These are phyloP conservation scores for Standfussiana lucernea DNA, from an alignment of 2,888 invertebrate species.

Conservation along the genomic window DNA sequence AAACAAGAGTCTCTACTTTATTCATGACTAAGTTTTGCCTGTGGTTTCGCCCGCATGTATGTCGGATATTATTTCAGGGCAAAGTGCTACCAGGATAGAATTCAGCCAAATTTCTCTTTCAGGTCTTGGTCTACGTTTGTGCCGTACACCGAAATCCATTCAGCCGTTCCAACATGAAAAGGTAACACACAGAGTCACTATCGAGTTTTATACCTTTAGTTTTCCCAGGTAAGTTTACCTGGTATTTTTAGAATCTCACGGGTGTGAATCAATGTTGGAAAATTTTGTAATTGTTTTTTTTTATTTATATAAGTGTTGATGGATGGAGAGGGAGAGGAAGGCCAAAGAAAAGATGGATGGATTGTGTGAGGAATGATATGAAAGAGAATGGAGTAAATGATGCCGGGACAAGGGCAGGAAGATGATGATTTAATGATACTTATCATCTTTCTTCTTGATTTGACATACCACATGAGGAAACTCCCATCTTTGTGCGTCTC, in stretches of 20 bases:
- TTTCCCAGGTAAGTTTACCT: neutral
- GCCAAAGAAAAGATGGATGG: too few species aligned
- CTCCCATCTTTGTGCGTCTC: slow-evolving; percentile 51
- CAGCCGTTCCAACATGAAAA: neutral
- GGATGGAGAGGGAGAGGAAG: too few species aligned
- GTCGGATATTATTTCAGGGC: neutral
- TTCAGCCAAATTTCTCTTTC: neutral
- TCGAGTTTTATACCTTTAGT: neutral
- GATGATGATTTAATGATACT: neutral
- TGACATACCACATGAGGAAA: slow-evolving; percentile 61
- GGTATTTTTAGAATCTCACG: neutral
- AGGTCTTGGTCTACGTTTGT: neutral
- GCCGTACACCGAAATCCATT: neutral
- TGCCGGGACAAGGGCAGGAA: too few species aligned
- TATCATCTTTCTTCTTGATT: neutral
- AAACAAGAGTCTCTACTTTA: too few species aligned
- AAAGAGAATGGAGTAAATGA: too few species aligned
- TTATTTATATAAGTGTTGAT: too few species aligned
- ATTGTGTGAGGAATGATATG: too few species aligned
- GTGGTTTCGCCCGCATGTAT: neutral
- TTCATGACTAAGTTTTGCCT: too few species aligned
- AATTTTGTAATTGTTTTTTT: neutral
- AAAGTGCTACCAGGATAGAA: neutral
- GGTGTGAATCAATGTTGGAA: neutral
- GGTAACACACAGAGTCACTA: neutral